Conservation (phyloP, 2,797 vertebrate genomes). For the Gymnocypris eckloni region DNA sequence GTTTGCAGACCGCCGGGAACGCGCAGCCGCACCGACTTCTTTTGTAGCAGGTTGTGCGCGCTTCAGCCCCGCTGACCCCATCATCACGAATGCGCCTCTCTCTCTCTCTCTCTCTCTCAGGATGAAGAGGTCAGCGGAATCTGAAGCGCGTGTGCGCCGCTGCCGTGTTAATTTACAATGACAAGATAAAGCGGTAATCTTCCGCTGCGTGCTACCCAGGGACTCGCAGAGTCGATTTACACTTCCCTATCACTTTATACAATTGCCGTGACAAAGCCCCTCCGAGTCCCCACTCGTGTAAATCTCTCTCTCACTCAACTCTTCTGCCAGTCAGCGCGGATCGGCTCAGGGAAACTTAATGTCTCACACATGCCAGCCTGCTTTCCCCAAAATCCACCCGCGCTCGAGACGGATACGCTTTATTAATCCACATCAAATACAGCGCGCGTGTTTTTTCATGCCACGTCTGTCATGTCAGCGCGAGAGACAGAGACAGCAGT, state of each 20-base stretch:
- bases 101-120: constrained; percentile 68
- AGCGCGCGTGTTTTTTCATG: constrained; percentile 73
- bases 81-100: constrained; percentile 77
- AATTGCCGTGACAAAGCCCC: constrained; percentile 86
- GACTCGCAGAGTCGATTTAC: constrained; percentile 82
- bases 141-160: constrained; percentile 77
- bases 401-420: constrained; percentile 79
- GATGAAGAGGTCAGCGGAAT: constrained; percentile 92
- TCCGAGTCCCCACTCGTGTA: constrained; percentile 79
- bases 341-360: constrained; percentile 71
- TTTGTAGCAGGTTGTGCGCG: constrained; percentile 68
- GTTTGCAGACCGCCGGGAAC: neutral
- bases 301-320: constrained; percentile 77
- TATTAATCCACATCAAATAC: constrained; percentile 85
- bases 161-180: constrained; percentile 92
- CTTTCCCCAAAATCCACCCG: constrained; percentile 55
- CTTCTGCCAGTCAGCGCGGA: constrained; percentile 73
- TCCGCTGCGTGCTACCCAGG: constrained; percentile 76
- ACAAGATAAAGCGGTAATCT: constrained; percentile 99
- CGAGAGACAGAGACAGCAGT: constrained; percentile 26
- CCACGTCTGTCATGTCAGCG: constrained; percentile 42
- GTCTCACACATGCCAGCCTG: constrained; percentile 69
- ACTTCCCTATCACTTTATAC: constrained; percentile 84
- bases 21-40: neutral
- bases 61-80: constrained; percentile 90